Evolutionary conservation across 2,113 vertebrate genomes (phyloP), one percentile per base, ranked within the genome.

Genomic region (Dipodomys stephensi): DNA sequence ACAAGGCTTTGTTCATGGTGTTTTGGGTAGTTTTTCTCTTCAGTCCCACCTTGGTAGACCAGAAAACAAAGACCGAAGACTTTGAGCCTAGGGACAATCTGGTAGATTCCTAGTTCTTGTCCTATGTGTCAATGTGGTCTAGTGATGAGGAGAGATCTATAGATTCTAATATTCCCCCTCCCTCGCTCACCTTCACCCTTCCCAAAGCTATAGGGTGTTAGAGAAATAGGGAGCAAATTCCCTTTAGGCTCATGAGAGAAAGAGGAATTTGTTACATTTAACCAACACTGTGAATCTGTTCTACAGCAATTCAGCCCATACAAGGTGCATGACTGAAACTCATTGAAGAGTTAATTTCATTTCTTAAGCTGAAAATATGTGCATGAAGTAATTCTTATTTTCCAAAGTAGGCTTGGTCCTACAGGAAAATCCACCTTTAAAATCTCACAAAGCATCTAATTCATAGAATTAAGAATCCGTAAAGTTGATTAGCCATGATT

Each of bases 381-480:
- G 3, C 82, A 49, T 94, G 87, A 81, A 88, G 53, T 93, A 84
- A 60, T 92, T 83, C 90, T 94, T 81, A 95, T 83, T 83, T 93
- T 76, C 97, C 93, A 83, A 92, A 92, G 90, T 89, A 96, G 90
- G 91, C 95, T 39, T 94, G 96, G 97, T 97, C 92, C 92, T 53
- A 8, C 73, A 83, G 68, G 89, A 88, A 91, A 96, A 95, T 94
- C 94, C 83, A 85, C 27, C 77, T 88, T 89, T 4, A 15, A 53
- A 60, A 94, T 44, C 69, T 77, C 79, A 73, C 81, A 60, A 62
- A 83, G 92, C 32, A 87, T 16, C 32, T 49, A 65, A 19, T 81
- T 65, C 68, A 35, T 19, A 2, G 76, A 72, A n/a, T 39, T 7
- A 65, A 91, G 65, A 88, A 74, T 84, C 91, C 81, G 10, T 88